Base-by-base conservation (phyloP, 1,140 invertebrate genomes). In the Pseudomyrmex pallidus region DNA sequence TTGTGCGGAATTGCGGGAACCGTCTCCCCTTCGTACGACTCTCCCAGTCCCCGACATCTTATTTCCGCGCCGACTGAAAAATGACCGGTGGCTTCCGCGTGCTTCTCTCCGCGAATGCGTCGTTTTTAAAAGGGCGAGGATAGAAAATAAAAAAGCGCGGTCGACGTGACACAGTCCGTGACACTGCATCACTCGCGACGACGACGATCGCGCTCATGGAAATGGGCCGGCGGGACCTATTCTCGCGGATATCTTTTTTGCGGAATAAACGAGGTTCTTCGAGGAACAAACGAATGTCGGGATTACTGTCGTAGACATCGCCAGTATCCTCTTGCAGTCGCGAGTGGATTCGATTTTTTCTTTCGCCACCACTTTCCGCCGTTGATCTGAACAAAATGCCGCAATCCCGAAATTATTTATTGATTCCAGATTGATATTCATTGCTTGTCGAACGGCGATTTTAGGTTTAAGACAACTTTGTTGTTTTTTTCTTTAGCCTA, bases 51-150 rank as follows among this genome's bases (percentile, higher is more conserved):
- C n/a, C 74, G 83, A 84, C 83, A 77, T 84, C 83, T 82, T 82
- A 85, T 85, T 85, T 82, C 84, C 70, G 84, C 54, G 67, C 62
- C 84, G 84, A 74, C 70, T 85, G 78, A 85, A 85, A 83, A 85
- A 85, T 83, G 84, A 83, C 78, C 70, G 22, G 57, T 59, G 50
- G 17, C 78, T 85, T 82, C 77, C 83, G 67, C 15, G 48, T 54
- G 50, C 22, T 25, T 56, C 22, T 63, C 67, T 61, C 44, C 25
- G 20, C 52, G 1, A 48, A 17, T n/a, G 44, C 48, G 17, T 68
- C 76, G 56, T 61, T 74, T 73, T 56, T 50, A 82, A 22, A 35
- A 56, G 22, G 22, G 22, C 64, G 59, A 10, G 61, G 22, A 35
- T 63, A 56, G 50, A 67, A 77, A 68, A 77, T 66, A 74, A 44